Evolutionary conservation across 2,113 vertebrate genomes (phyloP), one percentile per base, ranked within the genome.

Genomic region (Uria lomvia): DNA sequence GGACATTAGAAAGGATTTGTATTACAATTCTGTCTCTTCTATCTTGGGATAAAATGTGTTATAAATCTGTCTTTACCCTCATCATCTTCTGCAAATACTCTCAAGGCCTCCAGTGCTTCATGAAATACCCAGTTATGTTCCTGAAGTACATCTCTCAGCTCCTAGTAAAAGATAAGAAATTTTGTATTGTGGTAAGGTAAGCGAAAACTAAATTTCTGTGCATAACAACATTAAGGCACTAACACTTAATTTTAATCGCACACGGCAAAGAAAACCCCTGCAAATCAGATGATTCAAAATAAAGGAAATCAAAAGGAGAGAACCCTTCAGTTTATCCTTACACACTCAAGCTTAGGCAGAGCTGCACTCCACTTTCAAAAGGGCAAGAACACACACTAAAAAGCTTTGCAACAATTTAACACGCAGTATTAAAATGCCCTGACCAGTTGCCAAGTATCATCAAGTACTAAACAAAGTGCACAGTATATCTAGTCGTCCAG

Each of bases 61-160:
- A 78, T 63, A 76, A 71, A 60, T 63, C 15, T 63, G 34, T 59
- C 34, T 73, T 98, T 98, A 98, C 98, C 98, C 52, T 98, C 83
- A 47, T 88, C 96, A 52, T 97, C 98, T 62, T 99, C 98, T 49
- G 99, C 98, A 97, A 99, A 99, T 78, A 99, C 96, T 83, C 98
- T 98, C 50, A 99, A 97, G 74, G 98, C 98, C 80, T 99, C 99
- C 96, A 99, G 94, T 59, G 99, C 98, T 88, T 99, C 99, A 30
- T 98, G 97, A 90, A 98, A 98, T 88, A 99, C 98, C 99, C 99
- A 99, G 77, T 99, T 98, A 84, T 99, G 99, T 56, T 99, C 98
- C 91, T 98, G 97, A 88, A 99, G 98, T 50, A 99, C 98, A 60
- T 98, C 97, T 91, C 98, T 98, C 90, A 99, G 97, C 91, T 99